Conservation (phyloP, 1,140 invertebrate species). For the Pseudomyrmex concolor region DNA sequence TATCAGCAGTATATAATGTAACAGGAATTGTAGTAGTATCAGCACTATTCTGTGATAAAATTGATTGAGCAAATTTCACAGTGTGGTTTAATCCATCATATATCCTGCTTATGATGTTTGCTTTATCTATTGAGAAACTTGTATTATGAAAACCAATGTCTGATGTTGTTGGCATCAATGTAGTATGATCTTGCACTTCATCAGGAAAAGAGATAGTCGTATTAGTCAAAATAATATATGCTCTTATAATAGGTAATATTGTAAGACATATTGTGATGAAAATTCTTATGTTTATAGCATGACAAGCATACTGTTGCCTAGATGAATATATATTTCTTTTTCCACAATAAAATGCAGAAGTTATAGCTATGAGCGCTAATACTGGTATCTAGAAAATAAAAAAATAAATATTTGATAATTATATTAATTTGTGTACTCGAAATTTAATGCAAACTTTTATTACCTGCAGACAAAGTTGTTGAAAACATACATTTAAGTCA, state of each 20-base stretch:
- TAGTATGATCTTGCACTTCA: conserved; percentile 5
- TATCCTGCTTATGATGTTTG: conserved; percentile 59
- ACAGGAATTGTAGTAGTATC: not conserved
- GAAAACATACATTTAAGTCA: conserved; percentile 93
- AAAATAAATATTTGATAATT: conserved; percentile 41
- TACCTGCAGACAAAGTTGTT: conserved; percentile 90
- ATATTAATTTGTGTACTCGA: not conserved
- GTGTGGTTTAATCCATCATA: conserved; percentile 60
- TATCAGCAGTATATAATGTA: conserved; percentile 23
- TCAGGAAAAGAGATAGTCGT: conserved; percentile 63
- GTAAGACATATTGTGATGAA: conserved; percentile 87
- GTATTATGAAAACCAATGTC: not conserved
- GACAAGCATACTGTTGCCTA: conserved; percentile 86
- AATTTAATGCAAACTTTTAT: conserved; percentile 21
- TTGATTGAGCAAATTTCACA: conserved; percentile 61
- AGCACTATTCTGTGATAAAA: conserved; percentile 42
- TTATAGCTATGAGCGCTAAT: conserved; percentile 88
- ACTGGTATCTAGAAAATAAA: conserved; percentile 87
- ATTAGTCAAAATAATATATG: conserved; percentile 86
- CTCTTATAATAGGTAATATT: conserved; percentile 88
- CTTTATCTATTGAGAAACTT: conserved; percentile 20
- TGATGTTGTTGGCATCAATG: not conserved
- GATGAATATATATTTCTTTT: conserved; percentile 86
- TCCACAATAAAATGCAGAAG: conserved; percentile 92
- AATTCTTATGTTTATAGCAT: conserved; percentile 87